Base-by-base conservation (phyloP, 1,140 invertebrate species). In the Drosophila dunni region DNA sequence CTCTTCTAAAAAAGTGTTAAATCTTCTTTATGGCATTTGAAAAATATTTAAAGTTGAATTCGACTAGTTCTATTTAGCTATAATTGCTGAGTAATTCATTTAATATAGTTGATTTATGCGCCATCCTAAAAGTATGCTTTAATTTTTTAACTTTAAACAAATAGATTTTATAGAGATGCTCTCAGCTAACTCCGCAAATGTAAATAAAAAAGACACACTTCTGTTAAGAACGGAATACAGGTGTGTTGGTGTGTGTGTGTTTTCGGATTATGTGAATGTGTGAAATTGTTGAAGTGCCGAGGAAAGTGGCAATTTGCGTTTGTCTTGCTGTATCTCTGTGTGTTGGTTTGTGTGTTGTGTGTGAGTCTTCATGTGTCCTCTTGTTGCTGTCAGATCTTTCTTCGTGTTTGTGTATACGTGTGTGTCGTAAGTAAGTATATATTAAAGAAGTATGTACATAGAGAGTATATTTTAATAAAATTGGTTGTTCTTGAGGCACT, bases 391-490 rank as follows among this genome's bases (percentile, higher is more conserved):
- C 75, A 67, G 61, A 71, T 75, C 38, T 67, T 71, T 75, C 38
- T 67, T 51, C 57, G 61, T 34, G 15, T 56, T 8, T 48, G 11
- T 67, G 29, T 65, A 17, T 10, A 7, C 40, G 20, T 77, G 58
- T 70, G 34, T 15, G 45, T 62, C 20, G 61, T 42, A 42, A 33
- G 61, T 63, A 63, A 7, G 15, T 53, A 71, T 79, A 65, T 75
- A 64, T 48, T 58, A 67, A 69, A 79, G 76, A 83, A 61, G 60
- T 82, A 64, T 64, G 58, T 69, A 75, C 80, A 75, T 62, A 76
- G 71, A 81, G 67, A 85, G 71, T 71, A 81, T 42, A 78, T 69
- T 73, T 63, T 44, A 15, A 77, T 75, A 66, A 54, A 68, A 50
- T 64, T 66, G 64, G 8, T 38, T 48, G 44, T 62, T 40, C 20